Evolutionary conservation across 2,113 vertebrate genomes (phyloP).

Genomic region (Aythya baeri): DNA sequence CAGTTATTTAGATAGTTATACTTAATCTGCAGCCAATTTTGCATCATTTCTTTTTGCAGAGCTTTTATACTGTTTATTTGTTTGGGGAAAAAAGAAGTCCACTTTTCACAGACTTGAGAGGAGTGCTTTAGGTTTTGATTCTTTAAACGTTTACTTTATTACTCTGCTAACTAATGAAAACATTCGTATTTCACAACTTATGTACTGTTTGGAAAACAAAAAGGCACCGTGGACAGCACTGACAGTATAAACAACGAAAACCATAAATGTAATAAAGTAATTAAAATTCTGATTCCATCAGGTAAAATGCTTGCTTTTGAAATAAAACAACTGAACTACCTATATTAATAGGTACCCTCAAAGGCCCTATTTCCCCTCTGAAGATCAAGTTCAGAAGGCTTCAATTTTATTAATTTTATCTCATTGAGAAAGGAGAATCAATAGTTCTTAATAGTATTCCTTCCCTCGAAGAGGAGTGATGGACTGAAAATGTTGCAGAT

Average conservation of each 20-base stretch:
- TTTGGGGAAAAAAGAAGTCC: neutral
- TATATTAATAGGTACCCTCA: neutral
- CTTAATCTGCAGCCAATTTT: neutral
- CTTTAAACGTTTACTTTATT: neutral
- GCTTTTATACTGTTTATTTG: neutral
- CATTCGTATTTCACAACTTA: neutral
- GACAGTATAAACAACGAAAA: neutral
- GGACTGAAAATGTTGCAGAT: neutral
- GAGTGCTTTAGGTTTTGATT: neutral
- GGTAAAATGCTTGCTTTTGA: neutral
- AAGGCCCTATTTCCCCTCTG: neutral
- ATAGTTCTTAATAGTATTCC: neutral
- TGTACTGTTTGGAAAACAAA: neutral
- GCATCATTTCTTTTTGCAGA: neutral
- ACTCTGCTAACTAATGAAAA: neutral
- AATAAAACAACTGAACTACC: neutral
- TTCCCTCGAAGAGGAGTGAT: neutral
- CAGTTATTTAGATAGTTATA: neutral
- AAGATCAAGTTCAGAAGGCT: accelerated
- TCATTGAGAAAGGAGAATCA: neutral
- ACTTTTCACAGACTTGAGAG: neutral
- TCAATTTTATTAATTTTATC: neutral
- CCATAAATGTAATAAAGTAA: neutral
- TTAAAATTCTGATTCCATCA: neutral
- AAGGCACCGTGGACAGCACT: neutral